These are phyloP conservation scores for Hydrozoanthus tunicans DNA, from an alignment of 64 coral and sea anemone genomes.

Conservation along the genomic window DNA sequence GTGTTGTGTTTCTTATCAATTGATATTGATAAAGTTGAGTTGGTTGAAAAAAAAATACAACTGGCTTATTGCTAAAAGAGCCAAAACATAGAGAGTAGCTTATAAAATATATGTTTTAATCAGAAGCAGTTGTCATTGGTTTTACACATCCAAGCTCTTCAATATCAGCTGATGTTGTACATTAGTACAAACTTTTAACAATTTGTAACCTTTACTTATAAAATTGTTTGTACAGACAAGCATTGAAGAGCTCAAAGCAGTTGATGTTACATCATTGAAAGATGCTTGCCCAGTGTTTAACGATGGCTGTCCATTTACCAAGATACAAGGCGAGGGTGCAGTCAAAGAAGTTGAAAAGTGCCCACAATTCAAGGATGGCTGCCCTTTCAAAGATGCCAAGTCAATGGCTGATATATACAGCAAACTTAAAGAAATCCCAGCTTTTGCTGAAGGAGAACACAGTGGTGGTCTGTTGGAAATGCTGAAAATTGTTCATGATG, in stretches of 20 bases:
- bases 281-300: constrained; percentile 91
- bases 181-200: background rate
- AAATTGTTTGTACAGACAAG: background rate
- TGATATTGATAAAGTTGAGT: too few relatives aligned
- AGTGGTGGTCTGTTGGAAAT: constrained; percentile 71
- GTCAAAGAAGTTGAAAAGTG: constrained; percentile 80
- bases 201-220: background rate
- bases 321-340: constrained; percentile 61
- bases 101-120: background rate
- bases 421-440: constrained; percentile 74
- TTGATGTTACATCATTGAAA: constrained; percentile 54
- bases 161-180: background rate
- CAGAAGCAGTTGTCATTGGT: background rate
- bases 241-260: constrained; percentile 40
- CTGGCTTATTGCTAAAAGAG: too few relatives aligned
- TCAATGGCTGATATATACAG: constrained; percentile 73
- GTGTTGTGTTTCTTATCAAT: too few relatives aligned
- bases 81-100: background rate
- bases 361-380: constrained; percentile 89
- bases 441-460: constrained; percentile 70
- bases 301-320: constrained; percentile 89
- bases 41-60: too few relatives aligned
- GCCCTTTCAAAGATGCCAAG: constrained; percentile 84
- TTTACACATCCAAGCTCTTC: background rate
- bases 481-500: constrained; percentile 76